Percentiles rank a stretch among this genome's conserved stretches.
Conservation (phyloP, 2,113 vertebrate genomes). For the Cynopterus brachyotis region DNA sequence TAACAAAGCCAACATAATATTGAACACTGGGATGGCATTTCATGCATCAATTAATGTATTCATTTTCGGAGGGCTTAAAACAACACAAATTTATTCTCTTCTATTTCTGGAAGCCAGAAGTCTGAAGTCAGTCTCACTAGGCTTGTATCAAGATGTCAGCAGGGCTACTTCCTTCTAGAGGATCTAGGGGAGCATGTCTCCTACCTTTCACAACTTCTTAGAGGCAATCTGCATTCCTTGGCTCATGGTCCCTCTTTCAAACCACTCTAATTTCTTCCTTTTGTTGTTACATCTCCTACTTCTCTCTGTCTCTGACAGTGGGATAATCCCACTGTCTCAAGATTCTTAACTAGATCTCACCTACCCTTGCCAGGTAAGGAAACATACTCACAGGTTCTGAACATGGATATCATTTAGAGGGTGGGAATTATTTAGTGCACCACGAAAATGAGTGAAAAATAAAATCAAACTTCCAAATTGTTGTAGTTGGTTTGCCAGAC, state of each 20-base stretch:
- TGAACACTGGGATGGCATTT: neutral
- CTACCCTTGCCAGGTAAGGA: neutral
- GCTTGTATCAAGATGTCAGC: neutral
- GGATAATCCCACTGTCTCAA: neutral
- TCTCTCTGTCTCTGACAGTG: neutral
- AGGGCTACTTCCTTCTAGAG: neutral
- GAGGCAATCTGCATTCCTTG: neutral
- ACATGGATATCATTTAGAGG: neutral
- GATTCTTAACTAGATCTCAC: neutral
- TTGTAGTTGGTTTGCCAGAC: neutral
- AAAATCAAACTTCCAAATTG: neutral
- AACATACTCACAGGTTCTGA: neutral
- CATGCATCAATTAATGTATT: neutral
- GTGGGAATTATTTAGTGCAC: neutral
- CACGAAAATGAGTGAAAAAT: neutral
- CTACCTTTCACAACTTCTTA: neutral
- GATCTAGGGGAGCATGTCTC: neutral
- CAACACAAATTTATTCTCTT: neutral
- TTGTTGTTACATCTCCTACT: neutral
- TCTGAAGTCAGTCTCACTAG: neutral
- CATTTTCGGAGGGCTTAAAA: neutral
- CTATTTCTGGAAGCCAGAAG: neutral
- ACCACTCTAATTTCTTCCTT: neutral
- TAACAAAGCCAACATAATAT: neutral
- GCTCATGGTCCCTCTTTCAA: neutral